Evolutionary conservation across 2,797 vertebrate genomes (phyloP).

Genomic region (Protonibea diacanthus): DNA sequence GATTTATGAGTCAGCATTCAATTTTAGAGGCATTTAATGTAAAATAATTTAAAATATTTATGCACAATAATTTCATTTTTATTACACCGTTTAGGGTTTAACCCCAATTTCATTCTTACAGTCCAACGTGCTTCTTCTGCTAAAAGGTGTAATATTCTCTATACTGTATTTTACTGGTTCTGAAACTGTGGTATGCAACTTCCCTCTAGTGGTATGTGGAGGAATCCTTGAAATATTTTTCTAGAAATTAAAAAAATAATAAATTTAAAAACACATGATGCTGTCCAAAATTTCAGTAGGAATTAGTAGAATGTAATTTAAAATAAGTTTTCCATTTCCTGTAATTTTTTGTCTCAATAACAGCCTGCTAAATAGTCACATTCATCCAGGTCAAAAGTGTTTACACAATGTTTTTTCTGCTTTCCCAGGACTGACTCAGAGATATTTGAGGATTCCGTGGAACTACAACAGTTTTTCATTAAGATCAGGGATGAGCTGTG

Average conservation of each 20-base stretch:
- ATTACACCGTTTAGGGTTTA: not conserved
- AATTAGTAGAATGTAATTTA: no score
- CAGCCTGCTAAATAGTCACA: no score
- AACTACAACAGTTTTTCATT: conserved; percentile 98
- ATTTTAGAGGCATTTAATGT: not conserved
- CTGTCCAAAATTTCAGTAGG: no score
- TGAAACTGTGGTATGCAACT: no score
- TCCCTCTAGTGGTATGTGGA: no score
- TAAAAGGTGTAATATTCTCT: not conserved
- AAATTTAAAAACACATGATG: no score
- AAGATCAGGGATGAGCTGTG: conserved; percentile 98
- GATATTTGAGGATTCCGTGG: conserved; percentile 97
- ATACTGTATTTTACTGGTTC: no score
- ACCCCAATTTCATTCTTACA: not conserved
- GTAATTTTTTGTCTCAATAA: no score
- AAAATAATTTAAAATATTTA: not conserved
- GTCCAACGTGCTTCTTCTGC: not conserved
- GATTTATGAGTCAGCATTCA: not conserved
- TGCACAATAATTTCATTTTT: not conserved
- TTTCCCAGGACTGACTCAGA: conserved; percentile 94
- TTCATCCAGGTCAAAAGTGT: not conserved
- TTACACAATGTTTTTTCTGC: conserved; percentile 1
- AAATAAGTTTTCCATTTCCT: no score
- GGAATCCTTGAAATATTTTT: no score
- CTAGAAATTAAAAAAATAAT: no score